Evolutionary conservation across 2,113 vertebrate genomes (phyloP), one percentile per base, ranked within the genome.

Genomic region (Crotalus helleri): DNA sequence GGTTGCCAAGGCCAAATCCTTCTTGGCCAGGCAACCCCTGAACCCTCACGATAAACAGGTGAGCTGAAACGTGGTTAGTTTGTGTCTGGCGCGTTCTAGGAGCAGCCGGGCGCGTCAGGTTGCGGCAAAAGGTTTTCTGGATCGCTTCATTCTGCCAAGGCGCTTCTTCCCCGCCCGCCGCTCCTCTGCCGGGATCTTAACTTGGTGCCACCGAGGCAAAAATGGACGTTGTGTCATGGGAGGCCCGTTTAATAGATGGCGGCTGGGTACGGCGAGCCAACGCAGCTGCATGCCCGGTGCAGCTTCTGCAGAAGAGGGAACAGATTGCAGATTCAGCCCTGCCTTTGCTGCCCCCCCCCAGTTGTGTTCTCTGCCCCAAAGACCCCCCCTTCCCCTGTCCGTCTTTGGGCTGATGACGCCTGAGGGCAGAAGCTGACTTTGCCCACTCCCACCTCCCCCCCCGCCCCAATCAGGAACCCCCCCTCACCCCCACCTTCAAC

Each of bases 361-460:
- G 69, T 19, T 81, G n/a, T 33, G 33, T 39, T 39, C 33, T 17
- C 29, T 13, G 64, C n/a, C n/a, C 69, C 69, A 5, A 81, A 4
- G 8, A 2, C 7, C 12, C n/a, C 39, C 69, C n/a, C 69, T 74
- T 19, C 69, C n/a, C 5, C 64, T 3, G 39, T 39, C 39, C 39
- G 33, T 17, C n/a, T 81, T 39, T 81, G 33, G 6, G n/a, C 15
- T 39, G 69, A 19, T 39, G n/a, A 17, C 33, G 69, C 3, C n/a
- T 39, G 69, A 21, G 55, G 29, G 2, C n/a, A 33, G 64, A 33
- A 33, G 64, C 64, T 74, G n/a, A 33, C n/a, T 74, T 74, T 33
- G n/a, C n/a, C 5, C 26, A 49, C 49, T 1, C 5, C 1, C 26
- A n/a, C 3, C 3, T 1, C 33, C 5, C 1, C 15, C 64, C 29